Percentiles rank a stretch among this genome's conserved stretches.
Conservation (phyloP, 2,797 vertebrate species). For the Alosa sapidissima region DNA sequence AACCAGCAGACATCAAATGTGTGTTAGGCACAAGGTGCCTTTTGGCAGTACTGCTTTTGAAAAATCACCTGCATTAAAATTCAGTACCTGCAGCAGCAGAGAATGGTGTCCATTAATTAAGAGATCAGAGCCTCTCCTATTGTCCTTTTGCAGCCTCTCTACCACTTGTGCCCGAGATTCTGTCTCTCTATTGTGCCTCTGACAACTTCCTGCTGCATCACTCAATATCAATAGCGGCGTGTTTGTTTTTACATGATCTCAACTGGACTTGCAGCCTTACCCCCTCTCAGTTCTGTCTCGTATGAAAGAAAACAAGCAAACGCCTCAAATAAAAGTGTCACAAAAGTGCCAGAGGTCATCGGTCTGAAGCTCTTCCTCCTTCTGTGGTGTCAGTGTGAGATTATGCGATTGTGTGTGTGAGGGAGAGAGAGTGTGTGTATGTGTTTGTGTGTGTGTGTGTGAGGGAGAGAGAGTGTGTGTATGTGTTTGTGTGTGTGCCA, state of each 20-base stretch:
- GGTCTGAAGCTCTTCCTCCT: conserved; percentile 38
- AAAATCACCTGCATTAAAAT: conserved; percentile 70
- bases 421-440: neutral
- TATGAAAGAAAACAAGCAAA: conserved; percentile 68
- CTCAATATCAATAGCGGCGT: conserved; percentile 65
- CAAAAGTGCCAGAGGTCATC: conserved; percentile 59
- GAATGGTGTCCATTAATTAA: conserved; percentile 77
- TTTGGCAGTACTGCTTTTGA: conserved; percentile 57
- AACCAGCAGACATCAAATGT: neutral
- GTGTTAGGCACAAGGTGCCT: conserved; percentile 40
- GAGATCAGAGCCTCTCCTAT: conserved; percentile 72
- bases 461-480: neutral
- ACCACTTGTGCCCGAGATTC: conserved; percentile 65
- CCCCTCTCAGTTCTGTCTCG: conserved; percentile 53
- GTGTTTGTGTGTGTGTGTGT: conserved; percentile 9
- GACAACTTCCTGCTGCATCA: conserved; percentile 73
- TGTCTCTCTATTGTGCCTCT: conserved; percentile 60
- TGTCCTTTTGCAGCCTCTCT: conserved; percentile 67
- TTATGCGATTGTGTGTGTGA: conserved; percentile 39
- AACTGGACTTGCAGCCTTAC: conserved; percentile 57
- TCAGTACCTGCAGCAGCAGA: conserved; percentile 70
- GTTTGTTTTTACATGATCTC: conserved; percentile 75
- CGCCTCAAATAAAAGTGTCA: conserved; percentile 46
- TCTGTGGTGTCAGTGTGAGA: conserved; percentile 18
- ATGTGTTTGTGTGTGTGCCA: neutral